Evolutionary conservation across 2,113 vertebrate genomes (phyloP).

Genomic region (pig (Sus scrofa)): DNA sequence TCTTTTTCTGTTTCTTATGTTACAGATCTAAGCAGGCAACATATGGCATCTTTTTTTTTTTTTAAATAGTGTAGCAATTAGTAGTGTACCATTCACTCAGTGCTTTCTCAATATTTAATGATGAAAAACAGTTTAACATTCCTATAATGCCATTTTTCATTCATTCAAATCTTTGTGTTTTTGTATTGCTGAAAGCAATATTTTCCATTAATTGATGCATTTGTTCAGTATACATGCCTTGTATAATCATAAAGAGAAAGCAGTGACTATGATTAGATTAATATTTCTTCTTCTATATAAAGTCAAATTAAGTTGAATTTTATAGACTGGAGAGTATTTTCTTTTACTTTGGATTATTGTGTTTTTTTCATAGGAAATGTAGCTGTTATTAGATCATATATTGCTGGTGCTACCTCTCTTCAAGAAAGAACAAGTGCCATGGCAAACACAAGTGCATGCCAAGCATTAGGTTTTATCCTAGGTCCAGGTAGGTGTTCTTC

Average conservation of each 20-base stretch:
- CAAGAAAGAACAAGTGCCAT: conserved; percentile 95
- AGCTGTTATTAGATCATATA: conserved; percentile 95
- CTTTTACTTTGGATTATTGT: conserved; percentile 23
- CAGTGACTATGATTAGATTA: background rate
- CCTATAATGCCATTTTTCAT: background rate
- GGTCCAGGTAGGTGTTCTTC: conserved; percentile 93
- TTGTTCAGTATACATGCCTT: conserved; percentile 37
- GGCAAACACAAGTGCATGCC: conserved; percentile 97
- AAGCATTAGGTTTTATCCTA: conserved; percentile 97
- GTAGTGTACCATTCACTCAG: background rate
- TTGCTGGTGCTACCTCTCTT: conserved; percentile 96
- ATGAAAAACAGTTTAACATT: conserved; percentile 16
- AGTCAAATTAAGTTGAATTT: background rate
- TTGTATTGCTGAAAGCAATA: background rate
- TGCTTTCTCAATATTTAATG: conserved; percentile 27
- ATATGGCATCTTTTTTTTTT: conserved; percentile 21
- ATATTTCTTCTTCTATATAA: conserved; percentile 23
- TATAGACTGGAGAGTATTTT: conserved; percentile 8
- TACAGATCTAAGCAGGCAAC: background rate
- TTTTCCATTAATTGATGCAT: conserved; percentile 32
- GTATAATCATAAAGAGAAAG: background rate
- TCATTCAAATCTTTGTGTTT: conserved; percentile 14
- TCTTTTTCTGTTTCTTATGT: conserved; percentile 18
- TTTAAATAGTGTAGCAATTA: background rate
- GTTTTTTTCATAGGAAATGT: conserved; percentile 92